phyloP scores from a whole-genome alignment of 64 coral and sea anemone species.

The Dendrophyllia cribrosa region DNA sequence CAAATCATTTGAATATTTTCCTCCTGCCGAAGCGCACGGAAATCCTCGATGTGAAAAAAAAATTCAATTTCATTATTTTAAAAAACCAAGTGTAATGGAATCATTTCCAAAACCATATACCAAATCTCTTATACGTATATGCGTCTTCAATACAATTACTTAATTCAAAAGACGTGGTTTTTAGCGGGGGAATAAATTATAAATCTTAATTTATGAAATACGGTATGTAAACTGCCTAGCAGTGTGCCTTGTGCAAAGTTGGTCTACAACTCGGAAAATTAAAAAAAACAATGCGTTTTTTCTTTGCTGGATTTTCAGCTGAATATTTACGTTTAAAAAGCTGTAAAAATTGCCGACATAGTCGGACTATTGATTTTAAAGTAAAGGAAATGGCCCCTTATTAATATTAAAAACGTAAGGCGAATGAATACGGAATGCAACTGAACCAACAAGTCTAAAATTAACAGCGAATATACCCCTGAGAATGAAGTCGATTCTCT shows the following conservation, averaged over 20 bases:
- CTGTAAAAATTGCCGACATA: constrained; percentile 12
- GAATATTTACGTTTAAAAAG: neutral
- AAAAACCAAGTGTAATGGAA: constrained; percentile 33
- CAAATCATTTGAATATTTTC: neutral
- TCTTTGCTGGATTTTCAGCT: neutral
- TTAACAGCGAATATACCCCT: constrained; percentile 26
- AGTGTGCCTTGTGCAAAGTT: neutral
- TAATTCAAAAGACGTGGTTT: constrained; percentile 54
- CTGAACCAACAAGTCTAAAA: constrained; percentile 51
- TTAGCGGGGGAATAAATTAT: constrained; percentile 54
- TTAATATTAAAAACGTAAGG: constrained; percentile 42
- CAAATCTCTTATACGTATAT: neutral
- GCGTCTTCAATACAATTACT: constrained; percentile 27
- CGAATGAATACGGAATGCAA: constrained; percentile 34
- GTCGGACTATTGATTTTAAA: constrained; percentile 21
- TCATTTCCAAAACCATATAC: neutral
- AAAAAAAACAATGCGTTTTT: neutral
- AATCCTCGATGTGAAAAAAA: neutral
- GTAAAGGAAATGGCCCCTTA: constrained; percentile 41
- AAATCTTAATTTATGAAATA: constrained; percentile 41
- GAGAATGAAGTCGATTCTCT: neutral
- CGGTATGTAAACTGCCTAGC: neutral
- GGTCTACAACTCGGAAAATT: neutral
- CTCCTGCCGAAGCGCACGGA: neutral
- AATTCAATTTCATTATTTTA: constrained; percentile 50